Evolutionary conservation across 2,113 vertebrate genomes (phyloP).

Genomic region (Nerophis lumbriciformis): DNA sequence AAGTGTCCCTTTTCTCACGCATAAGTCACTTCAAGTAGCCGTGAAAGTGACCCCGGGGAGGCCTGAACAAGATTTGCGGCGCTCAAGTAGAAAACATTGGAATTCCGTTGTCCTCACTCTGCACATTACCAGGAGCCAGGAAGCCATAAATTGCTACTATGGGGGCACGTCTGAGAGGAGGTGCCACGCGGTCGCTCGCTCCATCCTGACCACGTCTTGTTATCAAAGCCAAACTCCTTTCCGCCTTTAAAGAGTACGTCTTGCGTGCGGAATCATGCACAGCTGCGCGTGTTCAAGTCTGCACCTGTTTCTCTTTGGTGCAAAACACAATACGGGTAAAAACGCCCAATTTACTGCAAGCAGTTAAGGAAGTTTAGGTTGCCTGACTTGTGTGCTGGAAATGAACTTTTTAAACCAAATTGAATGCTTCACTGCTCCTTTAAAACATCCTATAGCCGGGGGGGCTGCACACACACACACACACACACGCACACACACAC

Average conservation of each 20-base stretch:
- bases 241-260: too few relatives aligned
- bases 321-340: neutral
- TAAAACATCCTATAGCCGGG: conserved; percentile 35
- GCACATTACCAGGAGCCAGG: conserved; percentile 60
- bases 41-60: conserved; percentile 36
- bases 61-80: conserved; percentile 44
- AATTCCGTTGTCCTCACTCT: conserved; percentile 58
- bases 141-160: conserved; percentile 73
- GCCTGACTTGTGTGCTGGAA: neutral
- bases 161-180: conserved; percentile 45
- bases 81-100: conserved; percentile 41
- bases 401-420: conserved; percentile 17
- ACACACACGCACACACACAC: conserved; percentile 11
- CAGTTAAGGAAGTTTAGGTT: conserved; percentile 50
- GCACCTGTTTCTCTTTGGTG: conserved; percentile 42
- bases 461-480: conserved; percentile 13
- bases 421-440: conserved; percentile 57
- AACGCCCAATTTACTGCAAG: conserved; percentile 26
- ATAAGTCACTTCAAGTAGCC: conserved; percentile 50
- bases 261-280: neutral
- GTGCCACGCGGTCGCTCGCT: conserved; percentile 61
- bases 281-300: conserved; percentile 8
- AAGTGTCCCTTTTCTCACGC: conserved; percentile 42
- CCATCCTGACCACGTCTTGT: conserved; percentile 38
- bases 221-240: conserved; percentile 20